These are phyloP conservation scores for Erannis defoliaria DNA, from an alignment of 2,888 invertebrate genomes.

Conservation along the genomic window DNA sequence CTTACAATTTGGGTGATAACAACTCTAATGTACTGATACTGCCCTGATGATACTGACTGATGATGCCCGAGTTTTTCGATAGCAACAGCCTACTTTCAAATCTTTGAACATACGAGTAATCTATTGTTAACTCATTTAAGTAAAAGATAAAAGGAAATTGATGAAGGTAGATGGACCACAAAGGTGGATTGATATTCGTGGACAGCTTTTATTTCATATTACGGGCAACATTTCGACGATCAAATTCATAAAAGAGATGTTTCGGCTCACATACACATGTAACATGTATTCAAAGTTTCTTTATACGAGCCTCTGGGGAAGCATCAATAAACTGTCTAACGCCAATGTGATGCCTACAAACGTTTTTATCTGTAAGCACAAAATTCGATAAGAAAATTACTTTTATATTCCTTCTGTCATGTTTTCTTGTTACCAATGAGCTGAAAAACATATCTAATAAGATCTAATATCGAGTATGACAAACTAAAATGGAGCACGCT, in stretches of 20 bases:
- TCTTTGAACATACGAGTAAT: not conserved
- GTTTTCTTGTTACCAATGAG: conserved; percentile 32
- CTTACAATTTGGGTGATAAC: not conserved
- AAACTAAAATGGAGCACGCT: too few relatives aligned
- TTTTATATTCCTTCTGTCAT: conserved; percentile 40
- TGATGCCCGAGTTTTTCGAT: too few relatives aligned
- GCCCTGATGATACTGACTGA: not conserved
- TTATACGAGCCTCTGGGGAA: conserved; percentile 40
- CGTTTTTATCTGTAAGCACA: conserved; percentile 41
- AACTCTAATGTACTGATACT: not conserved
- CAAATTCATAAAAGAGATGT: conserved; percentile 42
- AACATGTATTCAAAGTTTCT: conserved; percentile 45
- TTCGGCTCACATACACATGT: conserved; percentile 36
- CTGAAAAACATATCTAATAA: conserved; percentile 2
- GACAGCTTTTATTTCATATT: conserved; percentile 35
- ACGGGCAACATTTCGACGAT: conserved; percentile 34
- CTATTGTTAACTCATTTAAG: not conserved
- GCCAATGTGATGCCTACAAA: conserved; percentile 44
- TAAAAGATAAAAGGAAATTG: conserved; percentile 5
- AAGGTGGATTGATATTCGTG: conserved; percentile 21
- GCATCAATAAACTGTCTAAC: conserved; percentile 48
- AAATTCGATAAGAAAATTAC: conserved; percentile 41
- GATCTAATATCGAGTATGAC: not conserved
- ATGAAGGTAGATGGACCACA: conserved; percentile 16
- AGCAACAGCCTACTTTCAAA: too few relatives aligned